Evolutionary conservation across 2,888 invertebrate species (phyloP), one percentile per base, ranked within the genome.

Genomic region (Drosophila leonis): DNA sequence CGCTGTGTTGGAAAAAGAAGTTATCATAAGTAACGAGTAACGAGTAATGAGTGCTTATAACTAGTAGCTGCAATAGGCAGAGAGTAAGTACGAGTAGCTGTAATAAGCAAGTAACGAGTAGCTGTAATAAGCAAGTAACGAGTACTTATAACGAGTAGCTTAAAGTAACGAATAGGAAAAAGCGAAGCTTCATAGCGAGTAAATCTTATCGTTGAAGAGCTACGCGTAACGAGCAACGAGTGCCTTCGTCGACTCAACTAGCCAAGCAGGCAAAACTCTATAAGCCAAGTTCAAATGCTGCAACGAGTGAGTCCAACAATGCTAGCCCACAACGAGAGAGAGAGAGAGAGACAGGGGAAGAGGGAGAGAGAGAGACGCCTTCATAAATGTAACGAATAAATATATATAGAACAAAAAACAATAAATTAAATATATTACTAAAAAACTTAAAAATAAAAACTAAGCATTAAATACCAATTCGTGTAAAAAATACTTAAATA

Each of bases 401-500:
- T 39, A 18, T 51, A 35, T 39, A 27, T 48, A 18, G 29, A 39
- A 62, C 1, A 48, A n/a, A 27, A 1, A n/a, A 0, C 59, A 41
- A 59, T 6, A 37, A 27, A 39, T 27, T 27, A 54, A 24, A 24
- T 48, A 60, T 41, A 72, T 89, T 84, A 89, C 79, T 87, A 72
- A 89, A 72, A 82, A 87, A 77, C 48, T 84, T 78, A 89, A 44
- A 15, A 10, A 10, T 72, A 77, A 64, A 31, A 80, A 72, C 57
- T 60, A 71, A 78, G 61, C n/a, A 33, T 33, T 56, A 56, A 83
- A 75, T 70, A 75, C 88, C 88, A 86, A 86, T 86, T 73, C 70
- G 73, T 76, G 57, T 65, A 46, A 49, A 49, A 48, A 64, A 35
- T 75, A 77, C 81, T 69, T 85, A 82, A 83, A 71, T 33, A 63